These are phyloP conservation scores for Ochotona princeps DNA, from an alignment of 2,113 vertebrate genomes.

Conservation along the genomic window DNA sequence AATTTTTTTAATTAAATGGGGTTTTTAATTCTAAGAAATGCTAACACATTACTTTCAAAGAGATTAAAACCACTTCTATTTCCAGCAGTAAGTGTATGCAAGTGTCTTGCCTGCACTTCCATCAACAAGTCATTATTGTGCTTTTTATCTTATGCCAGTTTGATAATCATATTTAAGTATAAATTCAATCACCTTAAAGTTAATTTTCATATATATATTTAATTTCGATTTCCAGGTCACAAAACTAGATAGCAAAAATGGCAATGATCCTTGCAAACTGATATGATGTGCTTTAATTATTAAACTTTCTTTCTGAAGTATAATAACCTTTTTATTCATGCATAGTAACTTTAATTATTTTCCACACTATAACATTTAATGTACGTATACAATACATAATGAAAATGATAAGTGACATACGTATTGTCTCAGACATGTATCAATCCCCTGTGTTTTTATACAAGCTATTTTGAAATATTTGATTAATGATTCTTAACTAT, in stretches of 20 bases:
- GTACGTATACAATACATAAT: too few relatives aligned
- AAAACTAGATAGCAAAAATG: conserved; percentile 11
- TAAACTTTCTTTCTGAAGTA: neutral
- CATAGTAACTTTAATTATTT: too few relatives aligned
- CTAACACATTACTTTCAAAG: neutral
- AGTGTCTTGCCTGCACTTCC: neutral
- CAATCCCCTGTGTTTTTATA: too few relatives aligned
- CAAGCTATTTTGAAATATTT: too few relatives aligned
- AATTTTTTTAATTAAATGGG: neutral
- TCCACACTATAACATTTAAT: too few relatives aligned
- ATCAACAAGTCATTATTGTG: neutral
- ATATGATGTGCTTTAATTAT: neutral
- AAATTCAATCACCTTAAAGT: too few relatives aligned
- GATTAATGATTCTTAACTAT: too few relatives aligned
- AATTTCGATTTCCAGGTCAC: neutral
- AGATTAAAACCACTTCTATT: neutral
- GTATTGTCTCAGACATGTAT: too few relatives aligned
- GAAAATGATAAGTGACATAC: too few relatives aligned
- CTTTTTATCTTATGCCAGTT: neutral
- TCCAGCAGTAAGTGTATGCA: neutral
- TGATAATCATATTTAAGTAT: too few relatives aligned
- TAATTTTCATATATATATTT: neutral
- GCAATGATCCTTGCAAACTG: neutral
- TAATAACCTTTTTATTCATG: neutral
- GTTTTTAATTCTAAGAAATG: conserved; percentile 25